A percentile compares a stretch with the other conserved stretches of the same genome.
phyloP scores from a whole-genome alignment of 1,140 invertebrate species.

The Tetramorium parvispinum region DNA sequence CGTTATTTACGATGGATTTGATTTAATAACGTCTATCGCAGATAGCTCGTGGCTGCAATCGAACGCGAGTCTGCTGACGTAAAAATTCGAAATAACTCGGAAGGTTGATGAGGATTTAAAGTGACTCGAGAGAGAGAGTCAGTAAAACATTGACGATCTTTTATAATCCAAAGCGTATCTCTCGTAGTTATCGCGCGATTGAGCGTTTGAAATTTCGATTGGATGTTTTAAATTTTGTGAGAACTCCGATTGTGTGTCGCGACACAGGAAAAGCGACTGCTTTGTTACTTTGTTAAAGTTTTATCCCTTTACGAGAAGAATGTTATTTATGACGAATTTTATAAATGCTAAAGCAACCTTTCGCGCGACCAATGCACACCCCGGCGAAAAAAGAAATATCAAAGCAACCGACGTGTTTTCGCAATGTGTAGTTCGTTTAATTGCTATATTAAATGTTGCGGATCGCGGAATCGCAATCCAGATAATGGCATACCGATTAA shows the following conservation, averaged over 20 bases:
- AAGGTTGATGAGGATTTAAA: constrained; percentile 32
- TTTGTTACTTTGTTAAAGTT: not conserved
- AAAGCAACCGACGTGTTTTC: constrained; percentile 36
- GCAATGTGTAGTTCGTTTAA: constrained; percentile 36
- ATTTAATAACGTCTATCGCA: constrained; percentile 67
- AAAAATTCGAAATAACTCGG: constrained; percentile 35
- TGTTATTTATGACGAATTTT: constrained; percentile 37
- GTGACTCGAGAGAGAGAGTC: constrained; percentile 1
- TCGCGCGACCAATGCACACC: not conserved
- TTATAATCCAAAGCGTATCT: not conserved
- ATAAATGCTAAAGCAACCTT: constrained; percentile 22
- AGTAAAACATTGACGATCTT: constrained; percentile 43
- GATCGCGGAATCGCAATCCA: constrained; percentile 51
- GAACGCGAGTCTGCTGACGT: not conserved
- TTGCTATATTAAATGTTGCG: constrained; percentile 40
- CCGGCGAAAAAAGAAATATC: not conserved
- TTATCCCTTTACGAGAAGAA: not conserved
- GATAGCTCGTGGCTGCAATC: constrained; percentile 25
- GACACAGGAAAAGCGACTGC: not conserved
- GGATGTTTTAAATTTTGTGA: constrained; percentile 29
- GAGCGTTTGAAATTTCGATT: constrained; percentile 25
- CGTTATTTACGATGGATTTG: constrained; percentile 65
- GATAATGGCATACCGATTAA: constrained; percentile 55
- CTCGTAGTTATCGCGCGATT: not conserved
- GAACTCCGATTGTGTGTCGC: not conserved